A percentile compares a stretch with the other conserved stretches of the same genome.
phyloP scores from a whole-genome alignment of 1,140 invertebrate genomes.

The Scylla paramamosain region DNA sequence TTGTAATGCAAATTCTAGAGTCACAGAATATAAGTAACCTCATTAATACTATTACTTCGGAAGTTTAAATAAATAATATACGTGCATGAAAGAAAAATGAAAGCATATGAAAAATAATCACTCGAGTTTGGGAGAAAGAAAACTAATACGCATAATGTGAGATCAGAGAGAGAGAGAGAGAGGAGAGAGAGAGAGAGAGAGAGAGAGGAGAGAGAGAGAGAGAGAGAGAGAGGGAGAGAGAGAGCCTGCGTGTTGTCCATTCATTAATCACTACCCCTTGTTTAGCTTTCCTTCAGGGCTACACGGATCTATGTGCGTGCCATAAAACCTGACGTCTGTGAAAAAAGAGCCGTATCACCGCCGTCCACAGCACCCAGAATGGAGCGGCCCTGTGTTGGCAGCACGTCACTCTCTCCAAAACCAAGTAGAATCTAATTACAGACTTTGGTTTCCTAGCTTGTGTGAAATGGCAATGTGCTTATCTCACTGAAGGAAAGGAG shows the following conservation, averaged over 20 bases:
- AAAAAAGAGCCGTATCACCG: not conserved
- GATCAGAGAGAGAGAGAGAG: not conserved
- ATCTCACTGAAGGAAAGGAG: slow-evolving; percentile 33
- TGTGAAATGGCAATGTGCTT: slow-evolving; percentile 74
- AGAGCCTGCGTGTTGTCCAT: slow-evolving; percentile 68
- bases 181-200: slow-evolving; percentile 15
- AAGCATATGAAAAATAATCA: too few species aligned
- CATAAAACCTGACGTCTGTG: not conserved
- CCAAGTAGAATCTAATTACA: slow-evolving; percentile 74
- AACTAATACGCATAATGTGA: not conserved
- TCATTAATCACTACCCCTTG: slow-evolving; percentile 74
- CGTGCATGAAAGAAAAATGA: too few species aligned
- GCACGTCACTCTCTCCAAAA: slow-evolving; percentile 23
- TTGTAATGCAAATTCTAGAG: too few species aligned
- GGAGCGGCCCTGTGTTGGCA: not conserved
- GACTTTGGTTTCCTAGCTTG: slow-evolving; percentile 62
- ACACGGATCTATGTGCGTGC: slow-evolving; percentile 40
- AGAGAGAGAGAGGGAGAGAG: slow-evolving; percentile 44
- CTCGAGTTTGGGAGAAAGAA: too few species aligned
- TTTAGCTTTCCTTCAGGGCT: slow-evolving; percentile 58
- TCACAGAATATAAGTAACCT: too few species aligned
- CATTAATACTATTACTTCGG: too few species aligned
- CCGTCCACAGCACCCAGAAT: not conserved
- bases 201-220: slow-evolving; percentile 38
- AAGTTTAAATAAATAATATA: too few species aligned